phyloP scores from a whole-genome alignment of 2,888 invertebrate genomes.

The Leucophora obtusa region DNA sequence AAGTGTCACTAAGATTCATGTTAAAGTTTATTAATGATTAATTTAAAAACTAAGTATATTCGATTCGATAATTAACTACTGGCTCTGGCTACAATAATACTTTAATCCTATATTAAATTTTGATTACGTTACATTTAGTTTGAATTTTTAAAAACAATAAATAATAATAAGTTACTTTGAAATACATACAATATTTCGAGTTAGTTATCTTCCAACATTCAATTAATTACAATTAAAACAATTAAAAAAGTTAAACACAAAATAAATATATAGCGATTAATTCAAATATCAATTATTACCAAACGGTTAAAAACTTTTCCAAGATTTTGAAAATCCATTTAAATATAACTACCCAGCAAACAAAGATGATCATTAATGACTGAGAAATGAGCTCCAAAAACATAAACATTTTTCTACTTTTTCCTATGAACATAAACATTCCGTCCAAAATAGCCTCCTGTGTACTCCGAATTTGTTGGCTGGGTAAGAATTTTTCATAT shows the following conservation, averaged over 20 bases:
- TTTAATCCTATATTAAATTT: conserved; percentile 33
- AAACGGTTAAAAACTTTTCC: neutral
- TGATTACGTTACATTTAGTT: conserved; percentile 50
- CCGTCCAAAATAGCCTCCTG: too few species aligned
- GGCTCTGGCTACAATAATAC: conserved; percentile 16
- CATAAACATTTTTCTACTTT: too few species aligned
- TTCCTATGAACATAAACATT: too few species aligned
- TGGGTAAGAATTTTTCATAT: too few species aligned
- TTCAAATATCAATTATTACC: neutral
- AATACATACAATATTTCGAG: neutral
- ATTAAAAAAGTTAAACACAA: neutral
- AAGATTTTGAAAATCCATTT: too few species aligned
- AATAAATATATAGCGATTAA: neutral
- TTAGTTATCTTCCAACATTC: neutral
- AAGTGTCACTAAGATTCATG: neutral
- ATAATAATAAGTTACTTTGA: too few species aligned
- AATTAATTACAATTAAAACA: neutral
- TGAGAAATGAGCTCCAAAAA: too few species aligned
- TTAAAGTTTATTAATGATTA: neutral
- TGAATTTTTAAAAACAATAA: neutral
- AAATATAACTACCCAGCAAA: too few species aligned
- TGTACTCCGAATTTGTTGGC: too few species aligned
- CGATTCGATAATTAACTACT: conserved; percentile 44
- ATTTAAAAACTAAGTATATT: conserved; percentile 30
- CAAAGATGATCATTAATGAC: too few species aligned